These are phyloP conservation scores for Argyresthia albistria DNA, from an alignment of 2,888 invertebrate genomes.

Conservation along the genomic window DNA sequence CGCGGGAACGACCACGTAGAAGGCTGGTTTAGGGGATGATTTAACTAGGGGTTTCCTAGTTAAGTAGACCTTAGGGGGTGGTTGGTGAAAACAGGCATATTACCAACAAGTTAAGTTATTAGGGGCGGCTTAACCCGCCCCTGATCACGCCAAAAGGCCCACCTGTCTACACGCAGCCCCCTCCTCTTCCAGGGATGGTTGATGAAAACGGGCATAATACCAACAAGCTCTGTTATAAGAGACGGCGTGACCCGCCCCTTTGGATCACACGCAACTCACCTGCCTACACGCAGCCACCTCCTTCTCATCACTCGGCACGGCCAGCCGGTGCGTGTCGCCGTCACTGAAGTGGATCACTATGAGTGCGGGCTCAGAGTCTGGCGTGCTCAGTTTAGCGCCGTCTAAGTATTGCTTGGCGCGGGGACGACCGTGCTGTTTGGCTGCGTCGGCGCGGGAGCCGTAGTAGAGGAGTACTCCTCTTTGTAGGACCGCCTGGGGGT, in stretches of 20 bases:
- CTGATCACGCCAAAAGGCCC: too few relatives aligned
- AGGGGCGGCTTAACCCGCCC: too few relatives aligned
- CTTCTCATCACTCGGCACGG: slow-evolving; percentile 45
- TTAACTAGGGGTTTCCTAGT: too few relatives aligned
- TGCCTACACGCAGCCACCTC: slow-evolving; percentile 46
- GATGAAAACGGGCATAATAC: too few relatives aligned
- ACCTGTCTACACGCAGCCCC: too few relatives aligned
- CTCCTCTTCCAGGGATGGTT: too few relatives aligned
- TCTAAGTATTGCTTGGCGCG: slow-evolving; percentile 77
- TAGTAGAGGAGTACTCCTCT: slow-evolving; percentile 77
- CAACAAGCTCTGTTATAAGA: too few relatives aligned
- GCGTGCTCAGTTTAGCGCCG: slow-evolving; percentile 62
- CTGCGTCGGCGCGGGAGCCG: slow-evolving; percentile 74
- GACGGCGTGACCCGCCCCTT: slow-evolving; percentile 4
- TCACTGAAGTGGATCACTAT: slow-evolving; percentile 68
- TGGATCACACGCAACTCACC: slow-evolving; percentile 23
- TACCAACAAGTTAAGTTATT: too few relatives aligned
- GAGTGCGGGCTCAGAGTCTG: slow-evolving; percentile 53
- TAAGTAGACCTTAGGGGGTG: too few relatives aligned
- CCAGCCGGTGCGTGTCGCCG: slow-evolving; percentile 69
- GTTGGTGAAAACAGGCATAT: too few relatives aligned
- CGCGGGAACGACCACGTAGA: slow-evolving; percentile 59
- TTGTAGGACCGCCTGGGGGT: slow-evolving; percentile 73
- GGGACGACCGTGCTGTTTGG: slow-evolving; percentile 63
- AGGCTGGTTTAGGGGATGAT: too few relatives aligned